Conservation (phyloP, 2,797 vertebrate species). For the Enteromius viviparus region DNA sequence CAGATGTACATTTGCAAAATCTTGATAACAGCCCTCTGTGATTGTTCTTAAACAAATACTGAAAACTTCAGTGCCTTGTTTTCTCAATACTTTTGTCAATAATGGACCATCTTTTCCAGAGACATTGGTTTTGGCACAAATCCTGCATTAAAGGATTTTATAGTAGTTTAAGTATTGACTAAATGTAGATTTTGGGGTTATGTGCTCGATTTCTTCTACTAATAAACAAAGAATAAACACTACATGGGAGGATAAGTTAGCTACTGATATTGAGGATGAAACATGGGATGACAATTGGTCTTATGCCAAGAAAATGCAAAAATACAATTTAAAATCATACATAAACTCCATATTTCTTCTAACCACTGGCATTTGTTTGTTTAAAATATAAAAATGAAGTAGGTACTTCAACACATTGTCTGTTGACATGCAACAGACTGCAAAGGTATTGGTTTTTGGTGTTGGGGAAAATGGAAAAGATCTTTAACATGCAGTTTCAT, state of each 20-base stretch:
- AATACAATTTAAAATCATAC: not conserved
- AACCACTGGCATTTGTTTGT: not conserved
- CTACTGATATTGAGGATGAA: not conserved
- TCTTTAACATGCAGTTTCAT: not conserved
- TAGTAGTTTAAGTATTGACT: not conserved
- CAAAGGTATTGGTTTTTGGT: constrained; percentile 6
- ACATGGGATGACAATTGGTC: constrained; percentile 7
- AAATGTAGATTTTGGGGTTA: not conserved
- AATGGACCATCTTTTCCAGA: constrained; percentile 29
- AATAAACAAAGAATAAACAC: not conserved
- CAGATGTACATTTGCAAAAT: not conserved
- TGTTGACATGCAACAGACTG: constrained; percentile 2
- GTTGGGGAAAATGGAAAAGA: not conserved
- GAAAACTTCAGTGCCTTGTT: not conserved
- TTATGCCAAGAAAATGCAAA: not conserved
- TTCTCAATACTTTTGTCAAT: not conserved
- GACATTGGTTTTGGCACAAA: constrained; percentile 6
- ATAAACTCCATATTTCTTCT: not conserved
- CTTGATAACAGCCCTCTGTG: constrained; percentile 11
- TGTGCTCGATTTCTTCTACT: not conserved
- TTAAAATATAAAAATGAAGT: constrained; percentile 10
- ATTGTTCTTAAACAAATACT: not conserved
- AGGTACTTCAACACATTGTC: not conserved
- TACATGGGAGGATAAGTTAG: not conserved
- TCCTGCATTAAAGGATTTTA: too few species aligned